phyloP scores from a whole-genome alignment of 2,797 vertebrate species.

The Malacoctenus gilli region DNA sequence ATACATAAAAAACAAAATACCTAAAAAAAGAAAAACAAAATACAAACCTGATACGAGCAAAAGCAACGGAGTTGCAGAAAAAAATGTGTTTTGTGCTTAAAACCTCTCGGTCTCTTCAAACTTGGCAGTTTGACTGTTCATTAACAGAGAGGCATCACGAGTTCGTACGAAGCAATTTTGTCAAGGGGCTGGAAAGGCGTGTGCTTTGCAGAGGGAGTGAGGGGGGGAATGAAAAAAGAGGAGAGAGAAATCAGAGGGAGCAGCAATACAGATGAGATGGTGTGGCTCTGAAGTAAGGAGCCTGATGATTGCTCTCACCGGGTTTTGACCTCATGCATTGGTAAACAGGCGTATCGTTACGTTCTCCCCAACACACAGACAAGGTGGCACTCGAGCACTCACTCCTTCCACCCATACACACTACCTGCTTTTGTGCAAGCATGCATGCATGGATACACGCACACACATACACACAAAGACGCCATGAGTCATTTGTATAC shows the following conservation, averaged over 20 bases:
- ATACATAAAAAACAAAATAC: too few species aligned
- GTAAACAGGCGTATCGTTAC: conserved; percentile 42
- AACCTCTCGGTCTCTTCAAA: neutral
- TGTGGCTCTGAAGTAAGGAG: conserved; percentile 22
- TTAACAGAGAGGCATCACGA: neutral
- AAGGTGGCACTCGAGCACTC: conserved; percentile 27
- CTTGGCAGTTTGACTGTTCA: neutral
- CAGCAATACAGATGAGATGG: conserved; percentile 23
- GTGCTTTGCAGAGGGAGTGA: neutral
- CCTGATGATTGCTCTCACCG: conserved; percentile 44
- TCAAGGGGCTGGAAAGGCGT: conserved; percentile 1
- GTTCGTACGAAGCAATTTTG: conserved; percentile 5
- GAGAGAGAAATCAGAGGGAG: conserved; percentile 1
- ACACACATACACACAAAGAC: neutral
- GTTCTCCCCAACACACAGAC: conserved; percentile 27
- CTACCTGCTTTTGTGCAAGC: conserved; percentile 4
- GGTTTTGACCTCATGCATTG: conserved; percentile 61
- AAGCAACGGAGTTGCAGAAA: too few species aligned
- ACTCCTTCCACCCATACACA: conserved; percentile 8
- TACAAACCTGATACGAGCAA: too few species aligned
- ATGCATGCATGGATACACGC: neutral
- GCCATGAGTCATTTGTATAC: conserved; percentile 37
- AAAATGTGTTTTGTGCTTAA: too few species aligned
- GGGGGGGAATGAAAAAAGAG: neutral
- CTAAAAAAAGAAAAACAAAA: too few species aligned